A percentile compares a stretch with the other conserved stretches of the same genome.
Evolutionary conservation across 2,888 invertebrate genomes (phyloP).

Genomic region (Hydropsyche betteni): DNA sequence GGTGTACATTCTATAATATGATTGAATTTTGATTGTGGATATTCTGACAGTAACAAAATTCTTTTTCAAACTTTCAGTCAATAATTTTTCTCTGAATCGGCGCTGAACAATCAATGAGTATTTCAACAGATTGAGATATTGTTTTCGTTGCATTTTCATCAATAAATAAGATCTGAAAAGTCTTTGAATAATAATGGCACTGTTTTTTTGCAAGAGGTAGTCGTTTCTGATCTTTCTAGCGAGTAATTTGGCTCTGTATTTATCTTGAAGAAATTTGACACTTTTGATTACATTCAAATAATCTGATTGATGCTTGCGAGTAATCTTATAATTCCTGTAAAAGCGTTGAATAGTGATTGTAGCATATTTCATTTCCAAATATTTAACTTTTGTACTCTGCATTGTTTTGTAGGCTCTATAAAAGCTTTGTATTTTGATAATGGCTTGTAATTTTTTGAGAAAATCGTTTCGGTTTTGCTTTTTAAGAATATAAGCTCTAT

Average conservation of each 20-base stretch:
- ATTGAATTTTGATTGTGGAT: constrained; percentile 54
- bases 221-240: not conserved
- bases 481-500: constrained; percentile 54
- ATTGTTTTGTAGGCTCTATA: not conserved
- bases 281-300: not conserved
- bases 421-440: not conserved
- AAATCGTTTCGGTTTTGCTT: constrained; percentile 53
- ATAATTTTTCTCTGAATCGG: too few relatives aligned
- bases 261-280: not conserved
- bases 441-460: constrained; percentile 10
- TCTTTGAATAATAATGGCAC: constrained; percentile 50
- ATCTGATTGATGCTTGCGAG: not conserved
- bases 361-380: constrained; percentile 53
- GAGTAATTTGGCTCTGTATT: constrained; percentile 13
- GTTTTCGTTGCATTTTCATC: constrained; percentile 49
- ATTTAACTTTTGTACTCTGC: constrained; percentile 40
- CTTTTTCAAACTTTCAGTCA: too few relatives aligned
- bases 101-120: not conserved
- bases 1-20: constrained; percentile 51
- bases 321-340: constrained; percentile 6
- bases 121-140: constrained; percentile 40
- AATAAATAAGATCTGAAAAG: constrained; percentile 52
- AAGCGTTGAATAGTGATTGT: constrained; percentile 53
- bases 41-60: constrained; percentile 49
- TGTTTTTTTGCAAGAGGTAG: constrained; percentile 61